Evolutionary conservation across 2,888 invertebrate species (phyloP).

Genomic region (Cyclophora punctaria): DNA sequence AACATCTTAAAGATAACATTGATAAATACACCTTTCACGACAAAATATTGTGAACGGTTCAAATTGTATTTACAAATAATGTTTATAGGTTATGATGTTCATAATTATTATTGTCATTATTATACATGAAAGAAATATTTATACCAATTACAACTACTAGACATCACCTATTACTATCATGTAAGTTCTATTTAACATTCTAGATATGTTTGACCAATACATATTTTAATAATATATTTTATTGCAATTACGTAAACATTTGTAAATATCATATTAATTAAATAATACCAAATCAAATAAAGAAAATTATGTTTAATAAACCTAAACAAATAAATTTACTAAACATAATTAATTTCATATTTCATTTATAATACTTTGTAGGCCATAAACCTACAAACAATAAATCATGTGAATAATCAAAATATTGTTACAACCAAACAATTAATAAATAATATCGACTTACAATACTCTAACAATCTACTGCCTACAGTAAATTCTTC

Average conservation of each 20-base stretch:
- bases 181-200: not conserved
- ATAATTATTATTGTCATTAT: conserved; percentile 53
- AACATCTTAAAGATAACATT: conserved; percentile 72
- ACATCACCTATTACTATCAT: not conserved
- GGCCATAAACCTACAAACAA: too few species aligned
- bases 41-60: conserved; percentile 31
- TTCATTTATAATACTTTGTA: too few species aligned
- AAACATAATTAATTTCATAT: too few species aligned
- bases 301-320: too few species aligned
- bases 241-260: conserved; percentile 4
- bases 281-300: too few species aligned
- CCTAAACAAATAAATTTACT: too few species aligned
- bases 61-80: conserved; percentile 15
- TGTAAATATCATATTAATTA: not conserved
- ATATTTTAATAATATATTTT: not conserved
- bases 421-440: conserved; percentile 10
- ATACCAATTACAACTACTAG: conserved; percentile 9
- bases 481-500: conserved; percentile 64
- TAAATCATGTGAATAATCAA: too few species aligned
- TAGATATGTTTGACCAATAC: conserved; percentile 5
- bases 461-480: conserved; percentile 24
- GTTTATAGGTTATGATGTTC: conserved; percentile 33
- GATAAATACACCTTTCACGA: conserved; percentile 56
- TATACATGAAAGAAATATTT: conserved; percentile 11
- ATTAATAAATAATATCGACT: conserved; percentile 10